A percentile compares a stretch with the other conserved stretches of the same genome.
These are phyloP conservation scores for Ichneumoninae sp. DNA, from an alignment of 2,888 invertebrate genomes.

Conservation along the genomic window DNA sequence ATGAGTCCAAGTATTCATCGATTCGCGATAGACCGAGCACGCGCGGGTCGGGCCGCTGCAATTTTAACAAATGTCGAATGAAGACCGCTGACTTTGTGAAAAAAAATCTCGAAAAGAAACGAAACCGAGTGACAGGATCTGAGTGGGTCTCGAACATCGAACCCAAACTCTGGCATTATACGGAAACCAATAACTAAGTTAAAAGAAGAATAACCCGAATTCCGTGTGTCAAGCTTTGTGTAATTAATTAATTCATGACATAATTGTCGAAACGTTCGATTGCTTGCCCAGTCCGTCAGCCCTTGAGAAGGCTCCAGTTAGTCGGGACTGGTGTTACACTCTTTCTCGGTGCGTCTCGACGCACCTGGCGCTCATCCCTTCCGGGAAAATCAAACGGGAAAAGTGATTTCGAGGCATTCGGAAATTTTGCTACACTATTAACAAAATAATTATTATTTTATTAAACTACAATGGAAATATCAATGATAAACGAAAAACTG, in stretches of 20 bases:
- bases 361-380: too few species aligned
- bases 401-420: too few species aligned
- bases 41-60: conserved; percentile 38
- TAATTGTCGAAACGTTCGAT: too few species aligned
- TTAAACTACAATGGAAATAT: neutral
- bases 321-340: too few species aligned
- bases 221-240: too few species aligned
- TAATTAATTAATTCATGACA: too few species aligned
- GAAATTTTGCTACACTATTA: too few species aligned
- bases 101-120: conserved; percentile 20
- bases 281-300: too few species aligned
- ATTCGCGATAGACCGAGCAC: conserved; percentile 63
- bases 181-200: conserved; percentile 12
- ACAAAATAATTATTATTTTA: neutral
- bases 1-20: conserved; percentile 66
- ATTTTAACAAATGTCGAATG: conserved; percentile 69
- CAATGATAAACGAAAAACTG: neutral
- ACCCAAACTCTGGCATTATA: conserved; percentile 38
- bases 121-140: conserved; percentile 29
- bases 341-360: too few species aligned
- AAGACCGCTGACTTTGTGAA: conserved; percentile 54
- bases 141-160: conserved; percentile 50
- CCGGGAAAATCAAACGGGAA: too few species aligned
- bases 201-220: too few species aligned
- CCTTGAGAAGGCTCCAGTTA: too few species aligned